Evolutionary conservation across 2,797 vertebrate genomes (phyloP).

Genomic region (Sebastes diaconus): DNA sequence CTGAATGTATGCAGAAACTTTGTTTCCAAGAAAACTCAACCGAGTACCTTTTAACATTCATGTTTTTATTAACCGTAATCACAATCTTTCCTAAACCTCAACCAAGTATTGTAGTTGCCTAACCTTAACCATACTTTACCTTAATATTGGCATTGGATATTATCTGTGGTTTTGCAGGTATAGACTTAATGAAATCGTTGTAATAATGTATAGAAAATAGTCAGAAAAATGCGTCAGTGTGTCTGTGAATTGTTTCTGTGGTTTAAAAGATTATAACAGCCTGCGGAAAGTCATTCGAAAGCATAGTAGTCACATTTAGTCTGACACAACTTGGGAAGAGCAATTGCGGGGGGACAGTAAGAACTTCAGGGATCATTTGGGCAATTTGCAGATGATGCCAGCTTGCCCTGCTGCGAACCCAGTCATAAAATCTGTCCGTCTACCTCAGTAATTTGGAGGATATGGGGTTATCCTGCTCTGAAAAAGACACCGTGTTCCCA

Average conservation of each 20-base stretch:
- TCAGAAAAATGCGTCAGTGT: not conserved
- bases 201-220: not conserved
- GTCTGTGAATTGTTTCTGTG: not conserved
- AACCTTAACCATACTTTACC: not conserved
- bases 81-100: not conserved
- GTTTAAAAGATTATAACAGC: not conserved
- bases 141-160: not conserved
- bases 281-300: not conserved
- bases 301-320: not conserved
- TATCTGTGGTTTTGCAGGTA: not conserved
- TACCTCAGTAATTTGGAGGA: not conserved
- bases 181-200: not conserved
- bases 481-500: conserved; percentile 39
- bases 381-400: conserved; percentile 6
- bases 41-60: not conserved
- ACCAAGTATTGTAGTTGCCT: not conserved
- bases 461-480: conserved; percentile 3
- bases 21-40: not conserved
- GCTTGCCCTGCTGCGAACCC: not conserved
- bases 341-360: not conserved
- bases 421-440: conserved; percentile 1
- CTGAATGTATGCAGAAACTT: not conserved
- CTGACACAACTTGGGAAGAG: not conserved
- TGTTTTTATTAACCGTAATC: not conserved
- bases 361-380: conserved; percentile 2